Conservation (phyloP, 2,888 invertebrate genomes). For the Cataglyphis rosenhaueri region DNA sequence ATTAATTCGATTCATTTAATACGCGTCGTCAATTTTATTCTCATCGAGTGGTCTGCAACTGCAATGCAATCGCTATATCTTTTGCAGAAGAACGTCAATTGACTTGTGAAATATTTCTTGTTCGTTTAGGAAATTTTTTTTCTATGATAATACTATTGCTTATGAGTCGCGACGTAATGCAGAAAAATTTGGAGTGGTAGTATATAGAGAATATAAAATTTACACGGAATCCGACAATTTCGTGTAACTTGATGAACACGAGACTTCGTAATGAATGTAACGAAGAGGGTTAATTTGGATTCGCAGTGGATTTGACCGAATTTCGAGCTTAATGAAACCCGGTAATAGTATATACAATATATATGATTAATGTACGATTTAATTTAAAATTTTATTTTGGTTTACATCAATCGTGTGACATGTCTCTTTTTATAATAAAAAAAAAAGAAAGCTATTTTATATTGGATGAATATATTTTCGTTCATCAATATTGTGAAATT, state of each 20-base stretch:
- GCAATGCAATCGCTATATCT: slow-evolving; percentile 16
- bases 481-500: neutral
- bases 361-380: slow-evolving; percentile 14
- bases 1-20: slow-evolving; percentile 54
- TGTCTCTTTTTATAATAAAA: neutral
- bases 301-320: slow-evolving; percentile 35
- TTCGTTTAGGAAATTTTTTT: neutral
- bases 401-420: neutral
- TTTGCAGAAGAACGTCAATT: neutral
- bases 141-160: neutral
- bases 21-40: slow-evolving; percentile 51
- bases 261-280: slow-evolving; percentile 49
- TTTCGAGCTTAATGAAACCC: slow-evolving; percentile 48
- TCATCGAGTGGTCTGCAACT: slow-evolving; percentile 23
- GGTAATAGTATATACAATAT: neutral
- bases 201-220: slow-evolving; percentile 35
- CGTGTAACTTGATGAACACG: slow-evolving; percentile 45
- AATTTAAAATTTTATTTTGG: slow-evolving; percentile 34
- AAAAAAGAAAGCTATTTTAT: neutral
- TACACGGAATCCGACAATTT: slow-evolving; percentile 33
- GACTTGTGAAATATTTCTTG: neutral
- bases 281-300: slow-evolving; percentile 50
- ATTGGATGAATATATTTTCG: neutral
- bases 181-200: neutral
- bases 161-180: neutral